These are phyloP conservation scores for Cyclina sinensis DNA, from an alignment of 1,140 invertebrate genomes.

Conservation along the genomic window DNA sequence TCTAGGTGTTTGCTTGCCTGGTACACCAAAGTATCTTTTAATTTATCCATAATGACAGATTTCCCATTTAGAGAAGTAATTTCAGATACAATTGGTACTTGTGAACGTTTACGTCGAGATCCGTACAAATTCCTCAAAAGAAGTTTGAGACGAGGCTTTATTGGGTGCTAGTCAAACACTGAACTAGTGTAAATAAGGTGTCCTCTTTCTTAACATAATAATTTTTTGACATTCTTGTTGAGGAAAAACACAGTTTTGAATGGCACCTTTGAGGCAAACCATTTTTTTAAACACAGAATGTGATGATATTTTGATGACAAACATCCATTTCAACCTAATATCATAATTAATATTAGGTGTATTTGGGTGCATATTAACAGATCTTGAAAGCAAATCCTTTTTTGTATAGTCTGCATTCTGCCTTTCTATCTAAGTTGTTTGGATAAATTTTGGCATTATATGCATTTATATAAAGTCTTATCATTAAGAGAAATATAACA, in stretches of 20 bases:
- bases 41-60: conserved; percentile 50
- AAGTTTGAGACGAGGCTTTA: not conserved
- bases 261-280: not conserved
- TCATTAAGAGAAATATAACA: too few relatives aligned
- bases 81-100: conserved; percentile 54
- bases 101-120: conserved; percentile 34
- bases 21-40: conserved; percentile 55
- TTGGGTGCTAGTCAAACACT: conserved; percentile 12
- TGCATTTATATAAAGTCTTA: too few relatives aligned
- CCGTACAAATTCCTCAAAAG: conserved; percentile 1
- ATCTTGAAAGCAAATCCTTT: too few relatives aligned
- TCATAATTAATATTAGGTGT: not conserved
- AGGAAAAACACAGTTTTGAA: not conserved
- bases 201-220: not conserved
- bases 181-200: conserved; percentile 31
- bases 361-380: too few relatives aligned
- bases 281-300: not conserved
- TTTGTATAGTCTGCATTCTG: too few relatives aligned
- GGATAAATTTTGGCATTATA: too few relatives aligned
- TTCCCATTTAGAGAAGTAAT: conserved; percentile 53
- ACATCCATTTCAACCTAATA: not conserved
- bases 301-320: not conserved
- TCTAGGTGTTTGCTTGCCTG: conserved; percentile 34
- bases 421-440: too few relatives aligned
- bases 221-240: conserved; percentile 4